phyloP scores from a whole-genome alignment of 2,113 vertebrate species.

The Epinephelus moara region DNA sequence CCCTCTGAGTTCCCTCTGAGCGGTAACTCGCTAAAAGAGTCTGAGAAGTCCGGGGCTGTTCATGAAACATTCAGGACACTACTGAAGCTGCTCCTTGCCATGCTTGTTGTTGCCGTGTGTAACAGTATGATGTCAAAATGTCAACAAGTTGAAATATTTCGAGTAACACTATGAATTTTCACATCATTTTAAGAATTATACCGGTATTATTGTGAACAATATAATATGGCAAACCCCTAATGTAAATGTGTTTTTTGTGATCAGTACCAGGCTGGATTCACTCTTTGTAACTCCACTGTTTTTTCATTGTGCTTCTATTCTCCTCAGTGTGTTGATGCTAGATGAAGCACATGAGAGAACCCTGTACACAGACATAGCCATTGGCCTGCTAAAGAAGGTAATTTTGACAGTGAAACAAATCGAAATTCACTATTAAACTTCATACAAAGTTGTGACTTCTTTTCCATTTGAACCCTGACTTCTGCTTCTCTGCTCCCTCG shows the following conservation, averaged over 20 bases:
- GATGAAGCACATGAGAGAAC: slow-evolving; percentile 99
- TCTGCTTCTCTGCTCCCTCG: neutral
- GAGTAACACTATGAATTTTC: too few species aligned
- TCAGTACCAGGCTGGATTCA: neutral
- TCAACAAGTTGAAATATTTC: too few species aligned
- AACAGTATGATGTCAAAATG: too few species aligned
- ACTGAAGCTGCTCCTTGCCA: too few species aligned
- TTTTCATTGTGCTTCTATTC: slow-evolving; percentile 12
- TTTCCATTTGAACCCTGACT: neutral
- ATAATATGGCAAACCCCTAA: too few species aligned
- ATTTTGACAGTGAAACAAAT: neutral
- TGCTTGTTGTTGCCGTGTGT: too few species aligned
- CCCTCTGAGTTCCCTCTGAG: too few species aligned
- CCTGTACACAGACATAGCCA: slow-evolving; percentile 96
- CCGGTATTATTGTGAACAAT: too few species aligned
- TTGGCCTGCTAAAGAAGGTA: slow-evolving; percentile 98
- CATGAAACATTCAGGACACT: too few species aligned
- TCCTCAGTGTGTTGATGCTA: slow-evolving; percentile 92
- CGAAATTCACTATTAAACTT: neutral
- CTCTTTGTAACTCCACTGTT: neutral
- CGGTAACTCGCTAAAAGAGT: too few species aligned
- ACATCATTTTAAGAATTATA: too few species aligned
- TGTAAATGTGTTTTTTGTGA: neutral
- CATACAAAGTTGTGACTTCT: neutral
- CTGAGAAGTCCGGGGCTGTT: too few species aligned